phyloP scores from a whole-genome alignment of 2,888 invertebrate genomes.

The Dicyrtomina minuta region DNA sequence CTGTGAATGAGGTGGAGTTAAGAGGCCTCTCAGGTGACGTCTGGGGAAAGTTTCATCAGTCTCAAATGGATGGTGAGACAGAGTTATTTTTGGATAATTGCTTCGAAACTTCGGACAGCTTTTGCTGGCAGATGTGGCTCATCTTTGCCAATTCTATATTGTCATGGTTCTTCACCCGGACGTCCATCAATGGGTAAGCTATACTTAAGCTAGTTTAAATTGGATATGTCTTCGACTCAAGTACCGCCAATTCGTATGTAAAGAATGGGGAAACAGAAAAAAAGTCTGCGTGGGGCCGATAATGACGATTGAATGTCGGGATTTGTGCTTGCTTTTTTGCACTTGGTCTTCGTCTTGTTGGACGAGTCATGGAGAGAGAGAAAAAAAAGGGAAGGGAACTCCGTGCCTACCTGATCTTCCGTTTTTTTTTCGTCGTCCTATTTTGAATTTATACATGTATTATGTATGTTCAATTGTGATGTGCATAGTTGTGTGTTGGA shows the following conservation, averaged over 20 bases:
- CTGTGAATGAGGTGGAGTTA: conserved; percentile 60
- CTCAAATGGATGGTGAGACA: conserved; percentile 72
- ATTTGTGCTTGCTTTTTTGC: conserved; percentile 31
- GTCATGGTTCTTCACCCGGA: conserved; percentile 87
- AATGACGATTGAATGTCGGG: conserved; percentile 35
- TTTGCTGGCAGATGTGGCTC: conserved; percentile 89
- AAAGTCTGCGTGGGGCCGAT: conserved; percentile 29
- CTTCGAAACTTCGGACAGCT: conserved; percentile 77
- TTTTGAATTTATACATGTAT: neutral
- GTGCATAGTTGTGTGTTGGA: neutral
- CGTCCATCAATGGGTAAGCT: conserved; percentile 89
- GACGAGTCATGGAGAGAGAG: conserved; percentile 6
- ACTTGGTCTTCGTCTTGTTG: conserved; percentile 10
- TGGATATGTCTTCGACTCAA: conserved; percentile 27
- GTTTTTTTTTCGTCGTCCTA: conserved; percentile 1
- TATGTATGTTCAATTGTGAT: neutral
- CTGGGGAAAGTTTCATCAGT: conserved; percentile 66
- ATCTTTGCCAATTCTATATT: conserved; percentile 80
- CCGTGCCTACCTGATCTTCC: conserved; percentile 6
- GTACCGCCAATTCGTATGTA: conserved; percentile 8
- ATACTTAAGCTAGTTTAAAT: conserved; percentile 28
- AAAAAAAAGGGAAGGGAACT: no score
- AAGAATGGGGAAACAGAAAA: conserved; percentile 4
- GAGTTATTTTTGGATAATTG: conserved; percentile 71
- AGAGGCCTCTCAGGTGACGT: conserved; percentile 60